Base-by-base conservation (phyloP, 2,113 vertebrate genomes). In the Bubo scandiacus region DNA sequence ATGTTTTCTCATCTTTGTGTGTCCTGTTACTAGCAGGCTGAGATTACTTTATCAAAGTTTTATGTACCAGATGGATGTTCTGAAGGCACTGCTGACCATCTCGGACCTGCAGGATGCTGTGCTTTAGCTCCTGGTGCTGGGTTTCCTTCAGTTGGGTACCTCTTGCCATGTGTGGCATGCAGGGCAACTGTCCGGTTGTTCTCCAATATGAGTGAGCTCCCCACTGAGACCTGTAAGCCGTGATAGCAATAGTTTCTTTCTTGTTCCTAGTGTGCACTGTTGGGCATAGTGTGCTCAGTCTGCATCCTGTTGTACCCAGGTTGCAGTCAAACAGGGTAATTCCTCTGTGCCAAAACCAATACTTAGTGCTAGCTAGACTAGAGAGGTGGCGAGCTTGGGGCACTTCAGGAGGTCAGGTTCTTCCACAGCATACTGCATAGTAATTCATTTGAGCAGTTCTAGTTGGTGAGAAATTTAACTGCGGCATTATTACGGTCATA, bases 401-500 rank as follows among this genome's bases (percentile, higher is more conserved):
- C 13, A 4, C 47, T 43, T 57, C 12, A 34, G 73, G 18, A 58
- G 26, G 29, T 68, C 30, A 21, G 7, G 21, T 68, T 79, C 54
- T 47, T 27, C 61, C 42, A 23, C 30, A 36, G 22, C 14, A 3
- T 15, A 4, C 30, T 6, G 8, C 5, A 2, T 10, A 47, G 55
- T 15, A 32, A 32, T 74, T 80, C 1, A 20, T 58, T 63, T 80
- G 79, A 42, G 25, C 26, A 10, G 29, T 62, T 79, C 43, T 30
- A 58, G 15, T 4, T 61, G 61, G 38, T 68, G 38, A 74, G 61
- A 19, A 40, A 14, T 83, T 34, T 26, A 34, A 29, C 16, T 42
- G 12, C 17, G 34, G 57, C 32, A 3, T 49, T 38, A 13, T 47
- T 34, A 8, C 0, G 1, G n/a, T 29, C 23, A 1, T 25, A 49